phyloP scores from a whole-genome alignment of 2,113 vertebrate genomes.

The Scophthalmus maximus region DNA sequence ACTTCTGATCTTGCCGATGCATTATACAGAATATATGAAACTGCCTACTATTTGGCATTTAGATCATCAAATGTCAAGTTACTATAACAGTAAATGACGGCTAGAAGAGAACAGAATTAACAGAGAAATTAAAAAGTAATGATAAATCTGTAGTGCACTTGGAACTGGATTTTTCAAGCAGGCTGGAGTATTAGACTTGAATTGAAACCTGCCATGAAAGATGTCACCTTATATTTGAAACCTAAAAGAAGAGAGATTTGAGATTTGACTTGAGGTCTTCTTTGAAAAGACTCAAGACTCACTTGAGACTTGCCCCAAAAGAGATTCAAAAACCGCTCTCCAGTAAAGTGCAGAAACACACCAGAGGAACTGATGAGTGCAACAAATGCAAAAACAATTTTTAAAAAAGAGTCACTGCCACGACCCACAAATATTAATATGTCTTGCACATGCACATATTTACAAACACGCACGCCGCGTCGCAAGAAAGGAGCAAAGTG shows the following conservation, averaged over 20 bases:
- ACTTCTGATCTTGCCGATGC: neutral
- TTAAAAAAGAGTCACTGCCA: neutral
- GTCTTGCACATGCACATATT: constrained; percentile 2
- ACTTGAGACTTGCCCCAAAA: no score
- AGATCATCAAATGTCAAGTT: constrained; percentile 6
- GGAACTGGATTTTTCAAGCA: no score
- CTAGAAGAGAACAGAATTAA: neutral
- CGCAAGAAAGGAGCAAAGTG: neutral
- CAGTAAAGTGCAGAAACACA: no score
- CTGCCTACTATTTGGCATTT: neutral
- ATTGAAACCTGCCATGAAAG: neutral
- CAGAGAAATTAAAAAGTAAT: no score
- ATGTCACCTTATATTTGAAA: no score
- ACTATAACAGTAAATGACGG: neutral
- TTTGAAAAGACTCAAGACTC: no score
- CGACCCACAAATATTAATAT: neutral
- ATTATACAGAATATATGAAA: neutral
- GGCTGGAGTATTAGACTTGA: neutral
- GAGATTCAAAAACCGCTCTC: no score
- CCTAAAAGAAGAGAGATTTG: no score
- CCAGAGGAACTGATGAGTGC: neutral
- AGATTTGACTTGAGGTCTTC: neutral
- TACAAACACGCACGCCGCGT: constrained; percentile 14
- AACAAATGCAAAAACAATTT: neutral
- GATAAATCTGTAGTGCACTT: no score